Base-by-base conservation (phyloP, 2,113 vertebrate genomes). In the Xiphophorus couchianus region DNA sequence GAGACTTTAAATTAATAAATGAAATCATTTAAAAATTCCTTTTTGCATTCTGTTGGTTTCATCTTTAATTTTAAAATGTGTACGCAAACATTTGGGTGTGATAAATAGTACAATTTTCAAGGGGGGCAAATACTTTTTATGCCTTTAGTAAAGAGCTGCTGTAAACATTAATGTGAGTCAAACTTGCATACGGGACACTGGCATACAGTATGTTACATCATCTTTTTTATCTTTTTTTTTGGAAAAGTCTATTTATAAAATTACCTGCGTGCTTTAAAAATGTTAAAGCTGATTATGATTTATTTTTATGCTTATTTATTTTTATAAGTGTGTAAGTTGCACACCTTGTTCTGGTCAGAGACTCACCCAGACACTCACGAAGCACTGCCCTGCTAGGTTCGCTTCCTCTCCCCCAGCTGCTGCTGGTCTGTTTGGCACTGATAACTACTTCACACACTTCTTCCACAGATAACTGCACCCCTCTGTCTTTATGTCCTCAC, bases 371-470 rank as follows among this genome's bases (percentile, higher is more conserved):
- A 6, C 28, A 61, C 30, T 30, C 30, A 30, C 58, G n/a, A 54
- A 51, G 22, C 44, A 77, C 66, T 17, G 31, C 61, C 74, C 14
- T 69, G 44, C 51, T 29, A 31, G 67, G 22, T 67, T 60, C 63
- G 69, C 74, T 69, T 66, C 67, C 82, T 70, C 67, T 37, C 15
- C 33, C 25, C 10, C 19, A 19, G 27, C 14, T 62, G 28, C 27
- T 30, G 30, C 69, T 62, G 64, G 19, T 69, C 62, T 89, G 79
- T 81, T 76, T 69, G 62, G 8, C 30, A 10, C 73, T 84, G 84
- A 87, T 90, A 88, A 83, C 69, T 76, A 39, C 86, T 74, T 84
- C 78, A 71, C 74, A 82, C 84, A 84, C 81, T 80, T 75, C 65
- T 67, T 80, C 73, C 0, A 12, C 64, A 73, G 84, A 86, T 83